Percentiles rank a stretch among this genome's conserved stretches.
Evolutionary conservation across 2,797 vertebrate genomes (phyloP).

Genomic region (Potorous gilbertii): DNA sequence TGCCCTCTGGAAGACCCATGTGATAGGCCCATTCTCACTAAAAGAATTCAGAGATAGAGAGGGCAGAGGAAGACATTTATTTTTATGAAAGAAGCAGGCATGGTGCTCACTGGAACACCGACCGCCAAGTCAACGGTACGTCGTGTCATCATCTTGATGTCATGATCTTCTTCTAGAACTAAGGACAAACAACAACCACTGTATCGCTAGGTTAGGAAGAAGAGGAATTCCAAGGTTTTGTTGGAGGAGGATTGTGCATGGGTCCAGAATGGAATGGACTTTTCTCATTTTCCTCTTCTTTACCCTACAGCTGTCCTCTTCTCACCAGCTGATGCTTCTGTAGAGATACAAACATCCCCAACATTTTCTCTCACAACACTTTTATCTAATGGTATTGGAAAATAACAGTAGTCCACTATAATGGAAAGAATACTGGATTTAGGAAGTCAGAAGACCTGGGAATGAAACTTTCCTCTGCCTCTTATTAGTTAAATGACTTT

Average conservation of each 20-base stretch:
- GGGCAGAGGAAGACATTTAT: too few relatives aligned
- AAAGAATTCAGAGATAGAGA: too few relatives aligned
- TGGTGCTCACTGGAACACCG: too few relatives aligned
- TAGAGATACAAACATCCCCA: neutral
- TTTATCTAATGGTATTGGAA: neutral
- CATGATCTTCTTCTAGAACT: too few relatives aligned
- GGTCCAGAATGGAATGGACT: neutral
- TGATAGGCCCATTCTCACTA: too few relatives aligned
- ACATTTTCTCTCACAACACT: neutral
- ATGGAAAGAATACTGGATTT: neutral
- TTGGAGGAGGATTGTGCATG: neutral
- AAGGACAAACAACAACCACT: too few relatives aligned
- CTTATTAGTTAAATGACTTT: neutral
- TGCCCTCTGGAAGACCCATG: too few relatives aligned
- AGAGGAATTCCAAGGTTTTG: neutral
- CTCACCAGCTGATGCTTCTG: neutral
- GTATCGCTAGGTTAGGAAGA: neutral
- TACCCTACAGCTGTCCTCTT: neutral
- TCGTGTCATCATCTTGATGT: too few relatives aligned
- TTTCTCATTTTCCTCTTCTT: neutral
- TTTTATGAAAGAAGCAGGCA: too few relatives aligned
- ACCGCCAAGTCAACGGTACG: too few relatives aligned
- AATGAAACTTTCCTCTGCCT: neutral
- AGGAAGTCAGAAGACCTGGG: neutral
- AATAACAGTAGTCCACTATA: neutral